phyloP scores from a whole-genome alignment of 92 coral and sea anemone genomes.

The Galaxea fascicularis region DNA sequence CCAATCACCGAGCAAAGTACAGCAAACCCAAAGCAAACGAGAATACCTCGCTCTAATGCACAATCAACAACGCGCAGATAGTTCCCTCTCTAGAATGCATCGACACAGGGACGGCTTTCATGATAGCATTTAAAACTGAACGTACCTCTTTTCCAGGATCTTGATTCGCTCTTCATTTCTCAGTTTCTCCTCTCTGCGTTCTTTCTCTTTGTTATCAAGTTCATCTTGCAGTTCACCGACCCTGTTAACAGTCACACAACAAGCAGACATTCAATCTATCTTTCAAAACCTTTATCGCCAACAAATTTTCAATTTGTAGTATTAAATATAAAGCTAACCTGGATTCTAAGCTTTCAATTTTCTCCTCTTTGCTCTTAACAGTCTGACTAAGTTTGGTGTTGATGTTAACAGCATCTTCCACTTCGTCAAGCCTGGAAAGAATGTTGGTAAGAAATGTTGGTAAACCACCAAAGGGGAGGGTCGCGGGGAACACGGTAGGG shows the following conservation, averaged over 20 bases:
- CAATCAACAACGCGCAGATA: too few relatives aligned
- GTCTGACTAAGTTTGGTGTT: conserved; percentile 79
- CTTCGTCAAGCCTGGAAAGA: conserved; percentile 84
- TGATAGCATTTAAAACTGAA: not conserved
- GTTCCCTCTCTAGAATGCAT: not conserved
- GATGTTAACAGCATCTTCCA: conserved; percentile 84
- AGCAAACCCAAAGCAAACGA: too few relatives aligned
- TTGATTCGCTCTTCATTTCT: conserved; percentile 68
- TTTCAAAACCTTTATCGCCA: not conserved
- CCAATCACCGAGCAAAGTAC: too few relatives aligned
- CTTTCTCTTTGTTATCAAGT: conserved; percentile 70
- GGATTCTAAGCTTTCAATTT: conserved; percentile 77
- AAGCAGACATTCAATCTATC: too few relatives aligned
- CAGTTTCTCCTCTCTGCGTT: conserved; percentile 52
- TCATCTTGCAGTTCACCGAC: conserved; percentile 69
- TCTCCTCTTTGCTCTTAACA: conserved; percentile 84
- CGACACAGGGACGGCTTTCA: not conserved
- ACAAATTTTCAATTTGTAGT: too few relatives aligned
- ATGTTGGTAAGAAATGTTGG: too few relatives aligned
- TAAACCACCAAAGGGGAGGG: too few relatives aligned
- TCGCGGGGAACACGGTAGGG: too few relatives aligned
- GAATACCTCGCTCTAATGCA: too few relatives aligned
- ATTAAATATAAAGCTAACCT: conserved; percentile 51
- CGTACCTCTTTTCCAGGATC: conserved; percentile 76
- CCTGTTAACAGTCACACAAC: conserved; percentile 39